Evolutionary conservation across 2,888 invertebrate species (phyloP).

Genomic region (Eueremaeus valkanovi): DNA sequence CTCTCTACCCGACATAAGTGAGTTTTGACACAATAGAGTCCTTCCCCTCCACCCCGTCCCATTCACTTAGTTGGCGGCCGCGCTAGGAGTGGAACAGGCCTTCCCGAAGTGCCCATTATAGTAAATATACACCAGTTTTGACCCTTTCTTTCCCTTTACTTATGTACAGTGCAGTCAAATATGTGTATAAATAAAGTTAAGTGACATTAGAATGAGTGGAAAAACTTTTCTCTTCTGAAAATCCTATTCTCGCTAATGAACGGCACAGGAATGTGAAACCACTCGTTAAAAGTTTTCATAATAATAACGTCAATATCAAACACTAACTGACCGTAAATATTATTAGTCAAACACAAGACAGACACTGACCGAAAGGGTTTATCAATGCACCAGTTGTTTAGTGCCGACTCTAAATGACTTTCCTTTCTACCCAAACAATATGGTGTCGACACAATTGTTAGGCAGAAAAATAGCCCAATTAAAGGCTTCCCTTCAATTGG

Average conservation of each 20-base stretch:
- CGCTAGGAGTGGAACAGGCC: background rate
- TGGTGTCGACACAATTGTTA: background rate
- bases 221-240: background rate
- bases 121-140: background rate
- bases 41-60: background rate
- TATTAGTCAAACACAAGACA: background rate
- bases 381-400: background rate
- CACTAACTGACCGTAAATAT: slow-evolving; percentile 20
- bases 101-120: background rate
- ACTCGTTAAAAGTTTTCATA: background rate
- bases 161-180: background rate
- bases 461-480: background rate
- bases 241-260: background rate
- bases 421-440: background rate
- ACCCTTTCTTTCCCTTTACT: background rate
- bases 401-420: background rate
- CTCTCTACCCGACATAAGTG: background rate
- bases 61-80: background rate
- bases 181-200: slow-evolving; percentile 9
- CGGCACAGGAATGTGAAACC: slow-evolving; percentile 1
- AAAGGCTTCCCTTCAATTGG: background rate
- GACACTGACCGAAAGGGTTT: background rate
- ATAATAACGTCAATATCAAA: slow-evolving; percentile 16
- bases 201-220: background rate
- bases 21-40: background rate